A percentile compares a stretch with the other conserved stretches of the same genome.
These are phyloP conservation scores for Cyanocitta stelleri DNA, from an alignment of 2,113 vertebrate genomes.

Conservation along the genomic window DNA sequence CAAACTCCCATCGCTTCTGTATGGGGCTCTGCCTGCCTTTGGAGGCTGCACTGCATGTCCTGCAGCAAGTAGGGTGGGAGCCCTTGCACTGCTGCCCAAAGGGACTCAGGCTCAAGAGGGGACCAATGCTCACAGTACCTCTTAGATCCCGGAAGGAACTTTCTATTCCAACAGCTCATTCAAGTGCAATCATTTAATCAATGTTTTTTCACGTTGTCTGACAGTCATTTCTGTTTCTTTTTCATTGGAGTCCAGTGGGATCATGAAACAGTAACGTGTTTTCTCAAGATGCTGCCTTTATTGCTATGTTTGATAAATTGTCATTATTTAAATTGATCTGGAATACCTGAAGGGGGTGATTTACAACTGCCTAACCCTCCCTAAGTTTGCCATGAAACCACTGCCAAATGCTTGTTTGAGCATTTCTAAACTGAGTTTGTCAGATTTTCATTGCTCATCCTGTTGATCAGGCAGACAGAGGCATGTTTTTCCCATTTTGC, in stretches of 20 bases:
- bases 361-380: background rate
- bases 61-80: background rate
- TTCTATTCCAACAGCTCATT: background rate
- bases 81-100: background rate
- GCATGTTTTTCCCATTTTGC: background rate
- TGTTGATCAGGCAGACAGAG: background rate
- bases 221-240: background rate
- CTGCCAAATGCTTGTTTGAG: background rate
- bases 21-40: background rate
- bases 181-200: background rate
- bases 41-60: background rate
- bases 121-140: background rate
- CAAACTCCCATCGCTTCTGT: background rate
- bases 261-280: background rate
- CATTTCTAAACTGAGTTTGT: background rate
- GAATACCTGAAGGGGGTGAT: background rate
- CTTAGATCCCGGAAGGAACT: background rate
- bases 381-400: background rate
- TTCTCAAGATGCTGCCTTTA: background rate
- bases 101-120: background rate
- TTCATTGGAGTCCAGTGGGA: background rate
- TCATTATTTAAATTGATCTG: background rate
- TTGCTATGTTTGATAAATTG: background rate
- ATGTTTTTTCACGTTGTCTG: background rate
- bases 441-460: background rate